Conservation (phyloP, 64 coral and sea anemone genomes). For the Pocillopora damicornis region DNA sequence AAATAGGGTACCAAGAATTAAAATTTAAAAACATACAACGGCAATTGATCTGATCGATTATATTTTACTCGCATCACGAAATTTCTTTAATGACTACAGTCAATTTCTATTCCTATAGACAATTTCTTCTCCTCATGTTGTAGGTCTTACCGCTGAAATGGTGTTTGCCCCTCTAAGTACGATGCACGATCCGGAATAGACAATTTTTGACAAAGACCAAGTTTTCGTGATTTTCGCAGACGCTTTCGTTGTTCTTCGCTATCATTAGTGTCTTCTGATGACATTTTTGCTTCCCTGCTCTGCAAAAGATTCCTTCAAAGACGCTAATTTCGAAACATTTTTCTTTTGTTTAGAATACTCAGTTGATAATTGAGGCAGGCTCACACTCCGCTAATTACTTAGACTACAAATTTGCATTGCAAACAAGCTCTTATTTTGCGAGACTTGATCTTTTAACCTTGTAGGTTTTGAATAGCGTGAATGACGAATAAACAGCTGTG, state of each 20-base stretch:
- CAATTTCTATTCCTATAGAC: not conserved
- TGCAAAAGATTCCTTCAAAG: not conserved
- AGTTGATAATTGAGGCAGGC: not conserved
- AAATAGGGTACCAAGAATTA: too few relatives aligned
- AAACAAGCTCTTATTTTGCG: not conserved
- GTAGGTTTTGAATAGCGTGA: not conserved
- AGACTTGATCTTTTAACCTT: not conserved
- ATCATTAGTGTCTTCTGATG: not conserved
- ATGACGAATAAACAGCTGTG: not conserved
- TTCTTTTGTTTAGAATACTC: not conserved
- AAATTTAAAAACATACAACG: not conserved
- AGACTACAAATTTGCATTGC: conserved; percentile 9
- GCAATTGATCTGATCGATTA: not conserved
- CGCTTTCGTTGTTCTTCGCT: conserved; percentile 21
- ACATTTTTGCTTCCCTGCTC: not conserved
- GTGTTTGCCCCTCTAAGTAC: conserved; percentile 73
- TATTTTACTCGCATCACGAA: not conserved
- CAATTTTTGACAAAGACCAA: conserved; percentile 67
- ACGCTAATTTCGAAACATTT: not conserved
- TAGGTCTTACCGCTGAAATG: conserved; percentile 53
- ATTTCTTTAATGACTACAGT: not conserved
- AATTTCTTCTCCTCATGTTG: not conserved
- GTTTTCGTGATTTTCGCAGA: conserved; percentile 73
- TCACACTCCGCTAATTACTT: not conserved
- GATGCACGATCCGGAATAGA: conserved; percentile 50